Percentiles rank a stretch among this genome's conserved stretches.
Evolutionary conservation across 2,888 invertebrate genomes (phyloP).

Genomic region (Mystacides longicornis): DNA sequence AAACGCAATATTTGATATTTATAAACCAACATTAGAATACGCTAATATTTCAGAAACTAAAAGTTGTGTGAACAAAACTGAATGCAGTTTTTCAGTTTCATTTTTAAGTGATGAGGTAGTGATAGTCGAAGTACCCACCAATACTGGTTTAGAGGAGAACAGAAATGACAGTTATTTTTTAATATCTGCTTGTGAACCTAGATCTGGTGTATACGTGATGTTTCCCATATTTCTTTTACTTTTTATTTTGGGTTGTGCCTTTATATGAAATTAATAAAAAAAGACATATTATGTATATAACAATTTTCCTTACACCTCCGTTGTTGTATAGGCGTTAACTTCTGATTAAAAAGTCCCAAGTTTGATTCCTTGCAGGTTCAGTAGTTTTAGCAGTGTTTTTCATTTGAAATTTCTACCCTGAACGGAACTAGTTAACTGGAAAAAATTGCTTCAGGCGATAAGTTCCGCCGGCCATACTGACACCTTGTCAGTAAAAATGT

Average conservation of each 20-base stretch:
- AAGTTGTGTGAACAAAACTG: slow-evolving; percentile 67
- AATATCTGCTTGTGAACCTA: slow-evolving; percentile 70
- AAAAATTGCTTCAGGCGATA: too few species aligned
- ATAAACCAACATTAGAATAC: slow-evolving; percentile 76
- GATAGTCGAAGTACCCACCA: slow-evolving; percentile 76
- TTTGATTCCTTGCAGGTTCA: too few species aligned
- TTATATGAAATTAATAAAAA: slow-evolving; percentile 68
- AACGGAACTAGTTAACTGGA: too few species aligned
- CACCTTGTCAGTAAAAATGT: too few species aligned
- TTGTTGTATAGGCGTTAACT: too few species aligned
- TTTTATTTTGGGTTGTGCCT: slow-evolving; percentile 71
- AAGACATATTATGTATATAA: too few species aligned
- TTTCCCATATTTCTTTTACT: slow-evolving; percentile 72
- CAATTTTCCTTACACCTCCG: too few species aligned
- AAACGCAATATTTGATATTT: slow-evolving; percentile 77
- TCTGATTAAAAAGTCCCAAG: too few species aligned
- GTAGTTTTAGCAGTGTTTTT: too few species aligned
- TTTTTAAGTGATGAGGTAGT: slow-evolving; percentile 72
- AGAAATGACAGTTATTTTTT: slow-evolving; percentile 65
- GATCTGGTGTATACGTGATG: slow-evolving; percentile 70
- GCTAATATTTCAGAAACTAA: slow-evolving; percentile 58
- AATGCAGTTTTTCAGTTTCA: slow-evolving; percentile 65
- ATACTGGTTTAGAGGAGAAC: slow-evolving; percentile 71
- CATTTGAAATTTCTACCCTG: too few species aligned
- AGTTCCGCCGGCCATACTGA: too few species aligned